Evolutionary conservation across 2,888 invertebrate genomes (phyloP).

Genomic region (Metacarcinus magister): DNA sequence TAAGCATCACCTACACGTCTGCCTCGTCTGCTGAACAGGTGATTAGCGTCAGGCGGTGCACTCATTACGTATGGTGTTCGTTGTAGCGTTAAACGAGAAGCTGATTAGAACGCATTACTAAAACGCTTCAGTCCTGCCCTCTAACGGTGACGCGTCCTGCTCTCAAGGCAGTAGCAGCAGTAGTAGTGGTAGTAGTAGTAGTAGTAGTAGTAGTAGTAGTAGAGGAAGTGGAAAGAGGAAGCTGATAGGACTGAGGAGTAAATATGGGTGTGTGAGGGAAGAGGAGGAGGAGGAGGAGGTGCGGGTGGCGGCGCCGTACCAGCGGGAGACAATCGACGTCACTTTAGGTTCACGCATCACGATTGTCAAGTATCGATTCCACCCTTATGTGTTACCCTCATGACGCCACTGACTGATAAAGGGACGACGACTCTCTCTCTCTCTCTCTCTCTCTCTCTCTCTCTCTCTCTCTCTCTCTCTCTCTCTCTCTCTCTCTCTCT

Average conservation of each 20-base stretch:
- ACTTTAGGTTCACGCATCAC: neutral
- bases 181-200: neutral
- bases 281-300: neutral
- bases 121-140: too few relatives aligned
- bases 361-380: neutral
- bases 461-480: neutral
- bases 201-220: neutral
- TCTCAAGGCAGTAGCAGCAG: too few relatives aligned
- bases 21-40: neutral
- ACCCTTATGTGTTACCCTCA: neutral
- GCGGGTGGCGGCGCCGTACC: neutral
- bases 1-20: neutral
- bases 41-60: neutral
- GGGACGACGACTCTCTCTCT: neutral
- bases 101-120: neutral
- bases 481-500: neutral
- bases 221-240: neutral
- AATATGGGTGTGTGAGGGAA: too few relatives aligned
- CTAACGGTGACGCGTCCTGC: too few relatives aligned
- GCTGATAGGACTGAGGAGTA: too few relatives aligned
- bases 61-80: neutral
- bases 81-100: neutral
- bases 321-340: neutral
- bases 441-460: conserved; percentile 32
- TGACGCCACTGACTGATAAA: neutral